These are phyloP conservation scores for Agapetus fuscipes DNA, from an alignment of 2,888 invertebrate genomes.

Conservation along the genomic window DNA sequence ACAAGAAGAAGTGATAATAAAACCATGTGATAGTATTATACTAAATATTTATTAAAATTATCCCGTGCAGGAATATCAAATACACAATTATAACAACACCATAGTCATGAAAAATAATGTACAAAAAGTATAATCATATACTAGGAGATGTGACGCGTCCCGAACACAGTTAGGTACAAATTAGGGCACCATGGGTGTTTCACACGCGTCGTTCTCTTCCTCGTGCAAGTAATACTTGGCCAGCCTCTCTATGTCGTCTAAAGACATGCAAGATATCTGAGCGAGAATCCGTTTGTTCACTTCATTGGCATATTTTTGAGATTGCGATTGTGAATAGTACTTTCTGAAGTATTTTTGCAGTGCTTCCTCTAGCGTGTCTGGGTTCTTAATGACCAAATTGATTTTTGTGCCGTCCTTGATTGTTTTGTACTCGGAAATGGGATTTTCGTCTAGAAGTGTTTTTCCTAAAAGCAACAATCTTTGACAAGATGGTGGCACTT, in stretches of 20 bases:
- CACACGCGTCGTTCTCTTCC: no score
- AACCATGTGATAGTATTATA: no score
- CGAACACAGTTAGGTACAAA: no score
- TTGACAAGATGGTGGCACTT: constrained; percentile 59
- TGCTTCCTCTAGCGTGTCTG: constrained; percentile 49
- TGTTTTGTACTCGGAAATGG: constrained; percentile 56
- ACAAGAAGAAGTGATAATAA: no score
- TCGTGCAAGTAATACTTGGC: constrained; percentile 24
- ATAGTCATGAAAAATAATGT: no score
- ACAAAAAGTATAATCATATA: no score
- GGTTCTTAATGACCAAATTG: constrained; percentile 60
- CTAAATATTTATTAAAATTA: no score
- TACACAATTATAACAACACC: no score
- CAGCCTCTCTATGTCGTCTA: constrained; percentile 51
- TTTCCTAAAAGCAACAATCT: constrained; percentile 62
- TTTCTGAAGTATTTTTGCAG: constrained; percentile 50
- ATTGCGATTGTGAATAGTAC: constrained; percentile 54
- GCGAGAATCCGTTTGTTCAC: constrained; percentile 45
- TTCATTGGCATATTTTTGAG: constrained; percentile 49
- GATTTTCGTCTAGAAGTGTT: constrained; percentile 61
- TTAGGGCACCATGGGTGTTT: no score
- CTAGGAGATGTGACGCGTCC: no score
- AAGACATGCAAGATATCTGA: constrained; percentile 45
- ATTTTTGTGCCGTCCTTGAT: constrained; percentile 69
- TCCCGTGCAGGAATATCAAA: no score